Evolutionary conservation across 2,797 vertebrate species (phyloP).

Genomic region (Dallia pectoralis): DNA sequence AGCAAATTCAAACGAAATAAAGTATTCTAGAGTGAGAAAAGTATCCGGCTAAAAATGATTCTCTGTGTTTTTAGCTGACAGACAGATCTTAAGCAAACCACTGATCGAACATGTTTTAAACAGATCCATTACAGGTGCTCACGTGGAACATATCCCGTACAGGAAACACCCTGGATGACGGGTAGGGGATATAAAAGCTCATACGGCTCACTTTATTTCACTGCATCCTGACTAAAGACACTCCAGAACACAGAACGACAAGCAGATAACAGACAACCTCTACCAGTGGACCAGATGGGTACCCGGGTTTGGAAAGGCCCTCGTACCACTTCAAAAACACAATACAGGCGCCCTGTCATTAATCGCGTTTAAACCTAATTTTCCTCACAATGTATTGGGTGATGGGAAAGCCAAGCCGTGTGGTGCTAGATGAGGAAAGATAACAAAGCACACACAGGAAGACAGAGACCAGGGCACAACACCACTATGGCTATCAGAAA

Average conservation of each 20-base stretch:
- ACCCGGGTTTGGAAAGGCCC: slow-evolving; percentile 6
- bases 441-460: background rate
- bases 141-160: background rate
- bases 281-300: background rate
- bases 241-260: background rate
- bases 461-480: background rate
- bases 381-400: background rate
- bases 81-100: too few species aligned
- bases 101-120: background rate
- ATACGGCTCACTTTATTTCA: background rate
- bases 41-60: too few species aligned
- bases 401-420: background rate
- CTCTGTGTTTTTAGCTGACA: too few species aligned
- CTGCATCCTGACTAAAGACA: background rate
- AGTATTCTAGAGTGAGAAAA: too few species aligned
- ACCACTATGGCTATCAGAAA: background rate
- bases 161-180: background rate
- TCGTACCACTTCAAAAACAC: background rate
- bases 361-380: background rate
- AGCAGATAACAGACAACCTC: slow-evolving; percentile 6
- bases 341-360: background rate
- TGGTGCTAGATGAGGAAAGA: background rate
- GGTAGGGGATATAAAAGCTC: background rate
- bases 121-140: background rate
- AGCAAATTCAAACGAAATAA: too few species aligned